Conservation (phyloP, 2,113 vertebrate genomes). For the Isichthys henryi region DNA sequence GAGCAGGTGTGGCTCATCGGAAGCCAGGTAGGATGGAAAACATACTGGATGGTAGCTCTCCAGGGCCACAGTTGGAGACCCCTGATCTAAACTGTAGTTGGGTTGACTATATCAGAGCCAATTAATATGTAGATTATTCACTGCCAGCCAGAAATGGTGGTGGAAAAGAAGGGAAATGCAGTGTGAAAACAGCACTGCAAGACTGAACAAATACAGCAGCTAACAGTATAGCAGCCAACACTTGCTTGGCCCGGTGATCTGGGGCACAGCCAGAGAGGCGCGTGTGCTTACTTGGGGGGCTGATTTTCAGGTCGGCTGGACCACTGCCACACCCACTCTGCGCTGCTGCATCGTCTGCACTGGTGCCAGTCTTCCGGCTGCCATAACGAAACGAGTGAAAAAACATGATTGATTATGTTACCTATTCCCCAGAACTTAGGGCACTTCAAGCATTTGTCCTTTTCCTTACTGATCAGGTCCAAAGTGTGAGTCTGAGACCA, state of each 20-base stretch:
- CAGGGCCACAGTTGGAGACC: no score
- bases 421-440: not conserved
- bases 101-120: not conserved
- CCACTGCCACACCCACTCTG: slow-evolving; percentile 66
- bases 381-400: slow-evolving; percentile 30
- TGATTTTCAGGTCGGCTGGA: slow-evolving; percentile 66
- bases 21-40: no score
- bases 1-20: no score
- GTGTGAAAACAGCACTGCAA: not conserved
- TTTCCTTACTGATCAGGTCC: not conserved
- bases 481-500: not conserved
- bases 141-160: not conserved
- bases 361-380: slow-evolving; percentile 34
- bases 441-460: not conserved
- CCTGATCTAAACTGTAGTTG: not conserved
- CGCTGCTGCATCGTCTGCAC: slow-evolving; percentile 42
- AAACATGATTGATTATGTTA: not conserved
- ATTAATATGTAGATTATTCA: not conserved
- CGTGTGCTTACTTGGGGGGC: slow-evolving; percentile 56
- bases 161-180: not conserved
- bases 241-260: not conserved
- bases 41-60: no score
- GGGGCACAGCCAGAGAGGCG: not conserved
- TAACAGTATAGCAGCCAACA: not conserved
- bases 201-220: not conserved